phyloP scores from a whole-genome alignment of 1,140 invertebrate species.

The Temnothorax curvispinosus region DNA sequence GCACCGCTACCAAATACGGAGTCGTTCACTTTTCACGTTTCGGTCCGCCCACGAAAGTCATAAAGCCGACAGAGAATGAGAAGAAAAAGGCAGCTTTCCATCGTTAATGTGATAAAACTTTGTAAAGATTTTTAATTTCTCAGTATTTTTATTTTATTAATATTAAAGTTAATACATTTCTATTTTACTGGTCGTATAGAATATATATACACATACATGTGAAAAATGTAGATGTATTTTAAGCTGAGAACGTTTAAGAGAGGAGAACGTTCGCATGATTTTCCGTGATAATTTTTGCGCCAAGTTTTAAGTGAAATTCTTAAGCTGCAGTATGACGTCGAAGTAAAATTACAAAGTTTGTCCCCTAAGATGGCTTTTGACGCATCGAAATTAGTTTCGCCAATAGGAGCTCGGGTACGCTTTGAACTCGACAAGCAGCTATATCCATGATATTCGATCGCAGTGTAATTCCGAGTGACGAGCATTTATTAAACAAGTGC shows the following conservation, averaged over 20 bases:
- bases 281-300: not conserved
- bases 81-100: not conserved
- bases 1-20: slow-evolving; percentile 67
- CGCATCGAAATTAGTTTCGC: not conserved
- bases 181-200: not conserved
- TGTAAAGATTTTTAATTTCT: not conserved
- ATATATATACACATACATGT: too few species aligned
- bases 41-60: slow-evolving; percentile 68
- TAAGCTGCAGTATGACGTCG: not conserved
- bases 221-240: not conserved
- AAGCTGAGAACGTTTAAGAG: not conserved
- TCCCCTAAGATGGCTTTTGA: not conserved
- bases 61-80: slow-evolving; percentile 61
- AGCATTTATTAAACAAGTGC: not conserved
- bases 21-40: slow-evolving; percentile 69
- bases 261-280: not conserved
- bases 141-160: not conserved
- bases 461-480: not conserved
- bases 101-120: not conserved
- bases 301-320: not conserved
- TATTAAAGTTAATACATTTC: not conserved
- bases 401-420: not conserved
- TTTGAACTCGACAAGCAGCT: not conserved
- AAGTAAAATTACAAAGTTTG: slow-evolving; percentile 9
- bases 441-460: not conserved